Conservation (phyloP, 2,113 vertebrate species). For the Phocoena sinus region DNA sequence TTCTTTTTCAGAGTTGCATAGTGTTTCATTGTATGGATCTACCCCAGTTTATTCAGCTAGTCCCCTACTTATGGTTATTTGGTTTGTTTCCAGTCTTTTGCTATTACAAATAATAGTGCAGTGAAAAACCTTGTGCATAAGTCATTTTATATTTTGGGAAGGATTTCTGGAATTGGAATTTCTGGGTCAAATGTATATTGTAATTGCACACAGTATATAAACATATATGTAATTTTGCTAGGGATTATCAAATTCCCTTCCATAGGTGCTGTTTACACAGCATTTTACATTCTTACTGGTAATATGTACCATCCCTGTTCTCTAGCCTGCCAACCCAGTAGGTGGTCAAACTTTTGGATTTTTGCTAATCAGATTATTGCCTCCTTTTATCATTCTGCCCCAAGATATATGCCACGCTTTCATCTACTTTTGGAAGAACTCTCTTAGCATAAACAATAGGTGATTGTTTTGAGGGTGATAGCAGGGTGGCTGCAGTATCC, state of each 20-base stretch:
- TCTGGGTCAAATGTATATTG: neutral
- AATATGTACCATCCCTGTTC: neutral
- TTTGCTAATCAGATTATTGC: constrained; percentile 30
- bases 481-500: neutral
- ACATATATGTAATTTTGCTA: neutral
- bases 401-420: neutral
- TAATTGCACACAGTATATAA: neutral
- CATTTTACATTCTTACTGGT: neutral
- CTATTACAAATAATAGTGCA: neutral
- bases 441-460: constrained; percentile 19
- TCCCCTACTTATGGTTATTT: neutral
- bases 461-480: neutral
- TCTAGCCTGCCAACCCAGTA: neutral
- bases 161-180: neutral
- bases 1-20: neutral
- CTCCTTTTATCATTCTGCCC: constrained; percentile 12
- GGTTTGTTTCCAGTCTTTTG: neutral
- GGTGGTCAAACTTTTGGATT: neutral
- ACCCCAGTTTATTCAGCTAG: neutral
- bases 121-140: neutral
- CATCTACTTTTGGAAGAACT: constrained; percentile 6
- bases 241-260: neutral
- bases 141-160: constrained; percentile 8
- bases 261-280: neutral
- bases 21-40: neutral